phyloP scores from a whole-genome alignment of 2,797 vertebrate genomes.

The Pterois miles region DNA sequence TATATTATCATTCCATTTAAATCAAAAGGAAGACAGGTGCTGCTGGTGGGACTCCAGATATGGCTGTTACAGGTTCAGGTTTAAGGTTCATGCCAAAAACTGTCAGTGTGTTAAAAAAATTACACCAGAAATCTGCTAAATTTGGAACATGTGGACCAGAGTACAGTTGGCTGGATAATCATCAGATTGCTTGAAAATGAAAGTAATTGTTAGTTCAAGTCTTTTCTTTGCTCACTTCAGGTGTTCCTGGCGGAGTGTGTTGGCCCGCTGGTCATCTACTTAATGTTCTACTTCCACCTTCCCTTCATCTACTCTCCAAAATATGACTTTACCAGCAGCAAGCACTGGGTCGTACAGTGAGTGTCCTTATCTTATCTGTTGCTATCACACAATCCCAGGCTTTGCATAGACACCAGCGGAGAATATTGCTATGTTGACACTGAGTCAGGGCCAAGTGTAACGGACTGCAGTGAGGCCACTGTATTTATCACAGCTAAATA shows the following conservation, averaged over 20 bases:
- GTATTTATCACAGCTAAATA: conserved; percentile 46
- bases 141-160: too few relatives aligned
- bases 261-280: conserved; percentile 91
- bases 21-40: too few relatives aligned
- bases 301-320: conserved; percentile 93
- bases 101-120: too few relatives aligned
- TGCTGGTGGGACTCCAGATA: too few relatives aligned
- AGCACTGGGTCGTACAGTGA: conserved; percentile 94
- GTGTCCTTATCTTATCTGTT: conserved; percentile 70
- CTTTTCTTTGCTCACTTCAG: conserved; percentile 64
- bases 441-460: conserved; percentile 43
- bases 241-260: conserved; percentile 92
- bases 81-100: too few relatives aligned
- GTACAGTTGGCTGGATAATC: too few relatives aligned
- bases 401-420: conserved; percentile 31
- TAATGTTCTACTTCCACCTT: conserved; percentile 95
- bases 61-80: too few relatives aligned
- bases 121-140: too few relatives aligned
- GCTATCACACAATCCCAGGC: conserved; percentile 24
- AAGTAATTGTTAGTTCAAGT: neutral
- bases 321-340: conserved; percentile 93
- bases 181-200: too few relatives aligned
- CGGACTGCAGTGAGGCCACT: conserved; percentile 2
- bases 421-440: conserved; percentile 39
- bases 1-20: too few relatives aligned